phyloP scores from a whole-genome alignment of 2,888 invertebrate genomes.

The Andrena trimmerana region DNA sequence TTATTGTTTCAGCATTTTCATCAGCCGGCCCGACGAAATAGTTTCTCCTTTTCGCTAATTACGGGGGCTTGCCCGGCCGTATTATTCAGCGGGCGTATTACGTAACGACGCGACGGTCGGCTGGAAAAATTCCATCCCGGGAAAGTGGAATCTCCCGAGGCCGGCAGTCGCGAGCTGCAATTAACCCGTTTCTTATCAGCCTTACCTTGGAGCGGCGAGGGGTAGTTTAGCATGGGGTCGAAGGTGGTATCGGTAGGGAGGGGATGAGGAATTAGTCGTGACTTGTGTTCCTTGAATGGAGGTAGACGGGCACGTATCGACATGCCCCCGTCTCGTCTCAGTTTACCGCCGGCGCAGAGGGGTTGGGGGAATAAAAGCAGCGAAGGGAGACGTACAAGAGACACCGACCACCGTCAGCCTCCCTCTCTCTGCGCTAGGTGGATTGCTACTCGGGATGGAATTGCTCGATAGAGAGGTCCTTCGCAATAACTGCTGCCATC shows the following conservation, averaged over 20 bases:
- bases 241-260: slow-evolving; percentile 43
- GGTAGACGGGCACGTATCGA: slow-evolving; percentile 24
- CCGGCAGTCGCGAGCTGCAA: slow-evolving; percentile 20
- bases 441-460: slow-evolving; percentile 67
- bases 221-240: not conserved
- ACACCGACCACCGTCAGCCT: slow-evolving; percentile 8
- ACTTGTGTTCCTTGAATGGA: slow-evolving; percentile 30
- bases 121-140: not conserved
- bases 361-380: slow-evolving; percentile 20
- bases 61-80: slow-evolving; percentile 20
- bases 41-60: slow-evolving; percentile 31
- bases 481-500: slow-evolving; percentile 67
- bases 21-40: slow-evolving; percentile 18
- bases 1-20: slow-evolving; percentile 47
- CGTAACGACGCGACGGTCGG: slow-evolving; percentile 25
- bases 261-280: slow-evolving; percentile 63
- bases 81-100: slow-evolving; percentile 26
- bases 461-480: slow-evolving; percentile 70
- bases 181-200: slow-evolving; percentile 44
- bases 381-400: slow-evolving; percentile 25
- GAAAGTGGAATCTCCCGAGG: slow-evolving; percentile 5
- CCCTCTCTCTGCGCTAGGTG: slow-evolving; percentile 36
- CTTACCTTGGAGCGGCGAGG: not conserved
- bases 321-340: slow-evolving; percentile 19
- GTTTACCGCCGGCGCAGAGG: slow-evolving; percentile 1